Base-by-base conservation (phyloP, 2,888 invertebrate genomes). In the Callyntrura guangdongensis region DNA sequence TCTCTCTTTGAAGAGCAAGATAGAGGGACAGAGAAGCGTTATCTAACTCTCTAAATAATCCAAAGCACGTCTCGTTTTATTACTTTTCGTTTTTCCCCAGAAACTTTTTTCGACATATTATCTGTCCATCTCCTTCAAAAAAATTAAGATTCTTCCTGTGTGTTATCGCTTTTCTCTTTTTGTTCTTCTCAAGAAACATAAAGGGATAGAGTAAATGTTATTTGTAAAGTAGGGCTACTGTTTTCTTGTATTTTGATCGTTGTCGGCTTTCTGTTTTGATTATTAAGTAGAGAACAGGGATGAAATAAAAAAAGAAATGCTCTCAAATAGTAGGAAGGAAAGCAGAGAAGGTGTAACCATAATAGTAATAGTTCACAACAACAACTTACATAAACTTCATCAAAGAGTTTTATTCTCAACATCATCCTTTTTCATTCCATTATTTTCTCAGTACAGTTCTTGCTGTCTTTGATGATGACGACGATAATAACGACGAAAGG, bases 191-290 rank as follows among this genome's bases (percentile, higher is more conserved):
- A n/a, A 56, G 12, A 56, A 56, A 56, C 53, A 56, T 2, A 56
- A 56, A 56, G n/a, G 2, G 14, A n/a, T n/a, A n/a, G 8, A 56
- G 14, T n/a, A 56, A 56, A 56, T 3, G 56, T 56, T 9, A 56
- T 61, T 61, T 61, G 61, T 69, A 69, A 69, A 25, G 3, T 12
- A n/a, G 8, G 36, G n/a, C 67, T 69, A 36, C 74, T 74, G 47
- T 72, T 72, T 69, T 22, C 74, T n/a, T n/a, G 9, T 74, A 49
- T 74, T 74, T 49, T 74, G 49, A 59, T 59, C 79, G 25, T 81
- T 74, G 79, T 81, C 79, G 79, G 79, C 79, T 27, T n/a, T n/a
- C 47, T 25, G 17, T 81, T 81, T 81, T 81, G 56, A 81, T 81
- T 56, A 81, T 81, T 81, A 81, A 59, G 49, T 20, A 59, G 22